Evolutionary conservation across 2,888 invertebrate genomes (phyloP).

Genomic region (Tethea ocularis): DNA sequence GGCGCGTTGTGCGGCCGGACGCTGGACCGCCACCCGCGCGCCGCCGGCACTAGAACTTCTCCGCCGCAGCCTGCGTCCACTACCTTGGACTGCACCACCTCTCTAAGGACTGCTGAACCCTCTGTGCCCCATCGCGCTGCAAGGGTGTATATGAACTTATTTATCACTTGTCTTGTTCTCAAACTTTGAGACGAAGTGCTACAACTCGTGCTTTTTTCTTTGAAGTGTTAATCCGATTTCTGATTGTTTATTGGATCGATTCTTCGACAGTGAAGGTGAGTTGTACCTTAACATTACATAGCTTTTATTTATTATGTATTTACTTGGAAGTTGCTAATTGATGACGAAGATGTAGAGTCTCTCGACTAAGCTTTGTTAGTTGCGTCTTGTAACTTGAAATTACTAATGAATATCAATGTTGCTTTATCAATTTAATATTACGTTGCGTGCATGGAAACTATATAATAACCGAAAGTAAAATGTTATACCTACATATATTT

Average conservation of each 20-base stretch:
- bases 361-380: background rate
- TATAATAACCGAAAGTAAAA: background rate
- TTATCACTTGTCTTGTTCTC: slow-evolving; percentile 54
- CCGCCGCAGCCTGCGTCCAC: slow-evolving; percentile 42
- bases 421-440: background rate
- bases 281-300: slow-evolving; percentile 30
- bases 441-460: background rate
- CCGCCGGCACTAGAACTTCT: slow-evolving; percentile 70
- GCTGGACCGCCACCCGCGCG: slow-evolving; percentile 76
- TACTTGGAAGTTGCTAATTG: background rate
- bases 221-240: slow-evolving; percentile 78
- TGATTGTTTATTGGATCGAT: slow-evolving; percentile 78
- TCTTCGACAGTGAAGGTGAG: slow-evolving; percentile 67
- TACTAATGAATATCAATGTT: background rate
- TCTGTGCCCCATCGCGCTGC: slow-evolving; percentile 46
- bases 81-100: slow-evolving; percentile 55
- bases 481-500: background rate
- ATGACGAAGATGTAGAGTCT: background rate
- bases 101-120: slow-evolving; percentile 41
- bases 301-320: slow-evolving; percentile 12
- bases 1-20: slow-evolving; percentile 83
- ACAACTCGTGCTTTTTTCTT: slow-evolving; percentile 77
- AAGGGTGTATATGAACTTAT: slow-evolving; percentile 57
- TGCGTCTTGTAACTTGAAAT: background rate
- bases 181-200: slow-evolving; percentile 73